phyloP scores from a whole-genome alignment of 2,113 vertebrate genomes.

The Craseonycteris thonglongyai region DNA sequence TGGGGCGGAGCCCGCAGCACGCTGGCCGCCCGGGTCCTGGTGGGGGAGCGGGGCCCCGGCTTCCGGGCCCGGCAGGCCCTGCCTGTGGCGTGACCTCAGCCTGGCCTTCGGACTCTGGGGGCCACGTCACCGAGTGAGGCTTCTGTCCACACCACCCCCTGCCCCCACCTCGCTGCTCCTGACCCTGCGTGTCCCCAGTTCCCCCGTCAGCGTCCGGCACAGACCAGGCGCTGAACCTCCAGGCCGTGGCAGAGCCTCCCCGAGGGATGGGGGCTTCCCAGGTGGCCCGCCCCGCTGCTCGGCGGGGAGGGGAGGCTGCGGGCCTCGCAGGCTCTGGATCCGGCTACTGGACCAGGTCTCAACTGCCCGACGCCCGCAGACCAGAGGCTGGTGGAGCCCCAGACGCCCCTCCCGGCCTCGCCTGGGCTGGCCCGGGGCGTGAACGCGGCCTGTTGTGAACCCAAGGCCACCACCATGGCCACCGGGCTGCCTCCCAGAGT shows the following conservation, averaged over 20 bases:
- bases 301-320: no score
- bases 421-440: fast-evolving
- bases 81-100: neutral
- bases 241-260: neutral
- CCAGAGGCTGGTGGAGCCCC: neutral
- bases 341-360: neutral
- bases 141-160: neutral
- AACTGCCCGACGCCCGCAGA: no score
- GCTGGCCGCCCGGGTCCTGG: no score
- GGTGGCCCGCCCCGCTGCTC: no score
- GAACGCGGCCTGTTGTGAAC: no score
- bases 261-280: fast-evolving
- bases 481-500: neutral
- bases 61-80: neutral
- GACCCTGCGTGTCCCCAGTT: neutral
- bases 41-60: no score
- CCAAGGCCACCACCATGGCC: neutral
- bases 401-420: neutral
- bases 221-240: no score
- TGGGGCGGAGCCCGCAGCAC: fast-evolving
- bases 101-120: neutral
- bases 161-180: neutral
- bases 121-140: neutral
- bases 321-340: neutral
- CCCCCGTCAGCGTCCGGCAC: fast-evolving